These are phyloP conservation scores for Wasmannia auropunctata DNA, from an alignment of 1,140 invertebrate species.

Conservation along the genomic window DNA sequence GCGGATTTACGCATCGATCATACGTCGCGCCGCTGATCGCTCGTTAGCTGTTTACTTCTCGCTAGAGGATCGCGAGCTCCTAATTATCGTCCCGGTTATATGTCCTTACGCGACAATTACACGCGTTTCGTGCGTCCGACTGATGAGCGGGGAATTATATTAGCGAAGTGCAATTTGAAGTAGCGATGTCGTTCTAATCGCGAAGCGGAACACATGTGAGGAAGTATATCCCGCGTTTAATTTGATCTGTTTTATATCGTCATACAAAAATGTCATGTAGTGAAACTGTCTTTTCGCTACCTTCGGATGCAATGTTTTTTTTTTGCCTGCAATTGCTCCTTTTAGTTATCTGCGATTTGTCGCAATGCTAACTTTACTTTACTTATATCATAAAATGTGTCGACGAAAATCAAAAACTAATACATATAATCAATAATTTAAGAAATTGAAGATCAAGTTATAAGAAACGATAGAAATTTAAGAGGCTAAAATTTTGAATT, in stretches of 20 bases:
- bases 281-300: background rate
- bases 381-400: background rate
- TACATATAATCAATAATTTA: background rate
- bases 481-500: background rate
- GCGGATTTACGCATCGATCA: constrained; percentile 56
- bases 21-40: constrained; percentile 27
- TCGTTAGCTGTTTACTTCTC: constrained; percentile 57
- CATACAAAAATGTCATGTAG: background rate
- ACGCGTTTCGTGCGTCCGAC: background rate
- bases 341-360: background rate
- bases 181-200: background rate
- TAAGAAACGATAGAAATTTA: background rate
- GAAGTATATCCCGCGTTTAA: background rate
- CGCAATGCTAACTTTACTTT: too few species aligned
- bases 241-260: background rate
- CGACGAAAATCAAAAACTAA: background rate
- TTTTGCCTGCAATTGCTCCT: too few species aligned
- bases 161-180: constrained; percentile 27
- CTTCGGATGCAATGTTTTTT: background rate
- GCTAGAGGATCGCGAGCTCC: constrained; percentile 13
- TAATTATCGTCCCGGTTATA: constrained; percentile 38
- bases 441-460: background rate
- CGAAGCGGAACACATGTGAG: background rate
- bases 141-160: constrained; percentile 25
- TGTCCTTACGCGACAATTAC: constrained; percentile 51